Evolutionary conservation across 2,888 invertebrate genomes (phyloP).

Genomic region (Microctonus hyperodae): DNA sequence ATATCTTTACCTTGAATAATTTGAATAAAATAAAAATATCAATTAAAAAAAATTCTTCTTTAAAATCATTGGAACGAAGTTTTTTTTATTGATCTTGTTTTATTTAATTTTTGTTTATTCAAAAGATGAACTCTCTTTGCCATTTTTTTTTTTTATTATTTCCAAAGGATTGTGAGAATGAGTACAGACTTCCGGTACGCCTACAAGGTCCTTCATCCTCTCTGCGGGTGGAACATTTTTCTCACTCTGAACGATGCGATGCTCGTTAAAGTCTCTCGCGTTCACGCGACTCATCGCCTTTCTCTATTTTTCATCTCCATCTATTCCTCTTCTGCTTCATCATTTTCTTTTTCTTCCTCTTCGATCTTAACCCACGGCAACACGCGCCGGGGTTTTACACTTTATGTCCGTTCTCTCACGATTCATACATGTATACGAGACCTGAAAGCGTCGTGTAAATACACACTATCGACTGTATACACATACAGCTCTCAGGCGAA

Average conservation of each 20-base stretch:
- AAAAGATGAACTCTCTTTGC: neutral
- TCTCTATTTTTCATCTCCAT: slow-evolving; percentile 2
- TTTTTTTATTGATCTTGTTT: too few species aligned
- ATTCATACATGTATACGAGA: neutral
- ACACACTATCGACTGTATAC: slow-evolving; percentile 16
- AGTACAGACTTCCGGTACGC: slow-evolving; percentile 51
- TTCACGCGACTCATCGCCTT: slow-evolving; percentile 25
- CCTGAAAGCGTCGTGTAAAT: slow-evolving; percentile 22
- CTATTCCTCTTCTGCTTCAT: slow-evolving; percentile 15
- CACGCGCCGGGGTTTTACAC: slow-evolving; percentile 37
- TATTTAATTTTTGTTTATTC: neutral
- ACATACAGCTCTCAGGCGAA: slow-evolving; percentile 7
- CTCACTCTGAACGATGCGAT: neutral
- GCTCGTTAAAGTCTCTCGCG: slow-evolving; percentile 29
- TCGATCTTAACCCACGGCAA: slow-evolving; percentile 34
- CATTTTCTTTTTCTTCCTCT: slow-evolving; percentile 25
- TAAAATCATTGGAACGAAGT: too few species aligned
- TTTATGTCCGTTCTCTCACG: slow-evolving; percentile 33
- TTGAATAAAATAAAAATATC: too few species aligned
- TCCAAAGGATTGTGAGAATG: slow-evolving; percentile 5
- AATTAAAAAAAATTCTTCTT: too few species aligned
- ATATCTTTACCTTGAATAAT: neutral
- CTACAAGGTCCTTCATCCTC: slow-evolving; percentile 38
- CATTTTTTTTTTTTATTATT: too few species aligned
- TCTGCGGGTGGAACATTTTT: slow-evolving; percentile 12